Evolutionary conservation across 2,888 invertebrate genomes (phyloP), one percentile per base, ranked within the genome.

Genomic region (Spatulosminthurus flaviceps): DNA sequence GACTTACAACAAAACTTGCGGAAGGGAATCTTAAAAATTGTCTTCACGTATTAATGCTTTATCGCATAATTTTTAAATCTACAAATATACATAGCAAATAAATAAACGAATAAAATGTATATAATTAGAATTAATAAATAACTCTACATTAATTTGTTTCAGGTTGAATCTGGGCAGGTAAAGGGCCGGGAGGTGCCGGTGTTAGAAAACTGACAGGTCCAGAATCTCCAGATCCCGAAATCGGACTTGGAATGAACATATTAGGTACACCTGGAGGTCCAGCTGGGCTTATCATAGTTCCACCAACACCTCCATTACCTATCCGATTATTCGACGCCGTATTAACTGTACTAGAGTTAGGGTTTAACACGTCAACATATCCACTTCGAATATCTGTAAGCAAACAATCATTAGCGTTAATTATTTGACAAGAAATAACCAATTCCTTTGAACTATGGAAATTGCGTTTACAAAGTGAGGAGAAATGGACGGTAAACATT

Each of bases 351-450:
- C 86, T 84, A 26, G 86, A 84, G 83, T 90, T 89, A 64, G 93
- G 93, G 89, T 94, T 94, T 89, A 95, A 92, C 80, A 96, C 94
- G 89, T 96, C 95, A 85, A 96, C 94, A 88, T 96, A 97, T 81
- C 94, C 93, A 86, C 93, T 93, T 88, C 94, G 92, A 86, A 94
- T 90, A 86, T 93, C 94, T 95, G 88, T 9, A 87, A 88, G 79
- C 80, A 21, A 28, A 4, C 9, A 21, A 51, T n/a, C n/a, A n/a
- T n/a, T n/a, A n/a, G n/a, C n/a, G n/a, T n/a, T n/a, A n/a, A n/a
- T n/a, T n/a, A n/a, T n/a, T n/a, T n/a, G n/a, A n/a, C n/a, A n/a
- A n/a, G n/a, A n/a, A n/a, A n/a, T n/a, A n/a, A n/a, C n/a, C n/a
- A n/a, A n/a, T n/a, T n/a, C n/a, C n/a, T n/a, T n/a, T n/a, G n/a